phyloP scores from a whole-genome alignment of 1,140 invertebrate species.

The Pararge aegeria region DNA sequence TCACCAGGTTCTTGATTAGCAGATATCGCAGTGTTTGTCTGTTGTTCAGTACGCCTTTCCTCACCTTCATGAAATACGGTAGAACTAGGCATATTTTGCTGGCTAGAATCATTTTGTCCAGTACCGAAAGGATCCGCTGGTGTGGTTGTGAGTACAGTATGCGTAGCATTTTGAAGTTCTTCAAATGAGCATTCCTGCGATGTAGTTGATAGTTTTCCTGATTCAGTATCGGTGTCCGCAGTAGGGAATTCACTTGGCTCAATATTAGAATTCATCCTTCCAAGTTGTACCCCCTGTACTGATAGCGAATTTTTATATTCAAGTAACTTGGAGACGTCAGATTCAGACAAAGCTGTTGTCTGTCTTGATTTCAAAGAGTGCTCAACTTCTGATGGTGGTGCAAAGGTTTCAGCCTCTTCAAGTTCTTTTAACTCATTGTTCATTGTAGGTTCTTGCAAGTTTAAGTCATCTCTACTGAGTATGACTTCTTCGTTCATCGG shows the following conservation, averaged over 20 bases:
- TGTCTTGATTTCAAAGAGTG: not conserved
- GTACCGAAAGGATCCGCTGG: not conserved
- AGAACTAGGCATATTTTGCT: not conserved
- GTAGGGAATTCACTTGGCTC: not conserved
- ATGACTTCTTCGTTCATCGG: slow-evolving; percentile 11
- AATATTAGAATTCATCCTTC: not conserved
- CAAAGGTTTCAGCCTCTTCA: not conserved
- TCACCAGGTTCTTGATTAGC: slow-evolving; percentile 33
- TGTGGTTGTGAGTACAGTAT: not conserved
- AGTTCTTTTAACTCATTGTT: not conserved
- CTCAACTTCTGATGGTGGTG: not conserved
- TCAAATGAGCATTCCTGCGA: not conserved
- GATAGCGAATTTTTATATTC: not conserved
- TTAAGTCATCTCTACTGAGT: not conserved
- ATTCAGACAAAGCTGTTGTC: not conserved
- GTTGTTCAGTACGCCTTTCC: not conserved
- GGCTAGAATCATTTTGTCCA: too few species aligned
- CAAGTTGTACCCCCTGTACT: not conserved
- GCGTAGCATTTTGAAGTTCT: not conserved
- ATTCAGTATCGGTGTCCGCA: not conserved
- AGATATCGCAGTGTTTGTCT: slow-evolving; percentile 27
- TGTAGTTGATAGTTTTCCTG: not conserved
- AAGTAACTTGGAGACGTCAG: not conserved
- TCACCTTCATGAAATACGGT: not conserved
- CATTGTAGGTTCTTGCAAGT: not conserved